A percentile compares a stretch with the other conserved stretches of the same genome.
These are phyloP conservation scores for Micronisus gabar DNA, from an alignment of 2,113 vertebrate genomes.

Conservation along the genomic window DNA sequence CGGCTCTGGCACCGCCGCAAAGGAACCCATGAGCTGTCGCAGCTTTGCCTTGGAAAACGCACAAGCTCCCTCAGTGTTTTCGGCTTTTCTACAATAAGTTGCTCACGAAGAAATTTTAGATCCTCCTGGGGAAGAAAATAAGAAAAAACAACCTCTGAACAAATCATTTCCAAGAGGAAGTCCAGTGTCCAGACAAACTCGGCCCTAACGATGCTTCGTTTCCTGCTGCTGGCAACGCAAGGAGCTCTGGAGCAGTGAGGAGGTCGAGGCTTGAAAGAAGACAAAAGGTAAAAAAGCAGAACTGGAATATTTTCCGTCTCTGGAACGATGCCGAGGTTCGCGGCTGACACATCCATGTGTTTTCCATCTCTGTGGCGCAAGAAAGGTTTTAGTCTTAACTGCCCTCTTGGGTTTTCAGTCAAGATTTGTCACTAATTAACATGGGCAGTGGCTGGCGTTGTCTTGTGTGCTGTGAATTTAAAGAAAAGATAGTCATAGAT, in stretches of 20 bases:
- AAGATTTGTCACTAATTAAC: neutral
- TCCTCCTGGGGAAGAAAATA: neutral
- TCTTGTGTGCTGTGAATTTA: neutral
- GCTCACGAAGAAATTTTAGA: neutral
- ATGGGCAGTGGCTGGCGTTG: neutral
- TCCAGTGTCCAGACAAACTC: neutral
- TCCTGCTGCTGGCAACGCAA: neutral
- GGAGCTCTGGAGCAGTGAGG: neutral
- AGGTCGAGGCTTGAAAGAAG: neutral
- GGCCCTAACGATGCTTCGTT: neutral
- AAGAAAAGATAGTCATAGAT: neutral
- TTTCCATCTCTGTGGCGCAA: neutral
- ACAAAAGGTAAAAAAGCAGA: neutral
- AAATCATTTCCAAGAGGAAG: neutral
- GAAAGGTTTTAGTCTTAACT: neutral
- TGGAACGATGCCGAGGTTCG: fast-evolving
- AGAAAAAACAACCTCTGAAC: neutral
- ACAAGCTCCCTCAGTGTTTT: neutral
- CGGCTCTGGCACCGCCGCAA: fast-evolving
- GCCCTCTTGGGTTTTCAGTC: neutral
- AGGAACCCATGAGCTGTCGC: neutral
- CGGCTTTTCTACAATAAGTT: neutral
- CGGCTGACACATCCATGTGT: neutral
- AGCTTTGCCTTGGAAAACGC: neutral
- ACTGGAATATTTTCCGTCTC: neutral